Evolutionary conservation across 2,888 invertebrate species (phyloP), one percentile per base, ranked within the genome.

Genomic region (Hypomecis punctinalis): DNA sequence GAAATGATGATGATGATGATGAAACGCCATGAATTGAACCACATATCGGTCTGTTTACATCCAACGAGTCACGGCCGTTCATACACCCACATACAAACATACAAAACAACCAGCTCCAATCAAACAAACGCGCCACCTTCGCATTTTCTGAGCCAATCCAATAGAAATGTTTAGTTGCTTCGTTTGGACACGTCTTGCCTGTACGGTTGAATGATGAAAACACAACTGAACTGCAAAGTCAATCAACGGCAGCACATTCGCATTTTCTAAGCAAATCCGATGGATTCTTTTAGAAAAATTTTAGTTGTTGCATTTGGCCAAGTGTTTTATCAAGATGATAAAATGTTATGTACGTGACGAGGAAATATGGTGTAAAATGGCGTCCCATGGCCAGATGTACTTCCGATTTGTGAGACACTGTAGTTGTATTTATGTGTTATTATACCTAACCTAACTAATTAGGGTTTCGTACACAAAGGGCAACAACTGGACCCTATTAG

Each of bases 31-130:
- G 7, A 5, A 45, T 6, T 39, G 51, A 9, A 11, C 40, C 10
- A 10, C 0, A 8, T 23, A 40, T 37, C 40, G 10, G 40, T 40
- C 10, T 42, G 6, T 52, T 52, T 52, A 52, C 52, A 13, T 13
- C 5, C 37, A 11, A 0, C 46, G 54, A 61, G 61, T 61, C 61
- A 61, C 6, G 61, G 61, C n/a, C 61, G 61, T 61, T 61, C 54
- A 61, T n/a, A 54, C 61, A 43, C 53, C 53, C 13, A 61, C 61
- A 61, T 42, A 42, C 35, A 52, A 11, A 7, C 4, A 5, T 45
- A 43, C 43, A 40, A n/a, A 23, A 33, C 47, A 1, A 52, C 49
- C 0, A n/a, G 6, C 13, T 8, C 6, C 33, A 5, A 0, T 53
- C 23, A 6, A 45, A 4, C n/a, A 4, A 6, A 2, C n/a, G 23